Evolutionary conservation across 53 echinoderm and acorn worm species (phyloP).

Genomic region (Glandiceps talaboti): DNA sequence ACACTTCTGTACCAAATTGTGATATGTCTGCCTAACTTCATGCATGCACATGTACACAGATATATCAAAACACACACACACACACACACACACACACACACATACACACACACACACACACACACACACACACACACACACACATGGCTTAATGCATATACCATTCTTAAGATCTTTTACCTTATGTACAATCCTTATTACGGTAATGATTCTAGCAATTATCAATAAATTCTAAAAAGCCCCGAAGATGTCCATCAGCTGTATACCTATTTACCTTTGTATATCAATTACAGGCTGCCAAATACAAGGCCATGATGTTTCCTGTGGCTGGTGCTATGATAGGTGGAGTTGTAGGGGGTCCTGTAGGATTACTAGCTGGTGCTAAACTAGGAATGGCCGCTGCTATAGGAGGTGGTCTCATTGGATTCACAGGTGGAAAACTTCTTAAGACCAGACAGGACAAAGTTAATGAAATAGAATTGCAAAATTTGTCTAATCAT

Average conservation of each 20-base stretch:
- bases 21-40: too few species aligned
- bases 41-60: too few species aligned
- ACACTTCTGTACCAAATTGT: too few species aligned
- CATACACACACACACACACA: background rate
- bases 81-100: too few species aligned
- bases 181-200: too few species aligned
- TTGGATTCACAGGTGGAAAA: constrained; percentile 61
- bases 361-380: constrained; percentile 70
- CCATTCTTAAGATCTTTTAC: too few species aligned
- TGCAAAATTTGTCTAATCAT: constrained; percentile 5
- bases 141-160: background rate
- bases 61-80: too few species aligned
- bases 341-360: constrained; percentile 77
- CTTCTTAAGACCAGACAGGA: constrained; percentile 42
- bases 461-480: constrained; percentile 21
- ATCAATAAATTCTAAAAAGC: too few species aligned
- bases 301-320: constrained; percentile 49
- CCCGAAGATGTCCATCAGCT: too few species aligned
- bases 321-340: constrained; percentile 79
- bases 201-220: too few species aligned
- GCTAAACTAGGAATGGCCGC: constrained; percentile 67
- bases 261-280: too few species aligned
- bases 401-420: constrained; percentile 60
- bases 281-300: constrained; percentile 66
- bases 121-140: background rate